Conservation (phyloP, 2,797 vertebrate species). For the Macroramphosus scolopax region DNA sequence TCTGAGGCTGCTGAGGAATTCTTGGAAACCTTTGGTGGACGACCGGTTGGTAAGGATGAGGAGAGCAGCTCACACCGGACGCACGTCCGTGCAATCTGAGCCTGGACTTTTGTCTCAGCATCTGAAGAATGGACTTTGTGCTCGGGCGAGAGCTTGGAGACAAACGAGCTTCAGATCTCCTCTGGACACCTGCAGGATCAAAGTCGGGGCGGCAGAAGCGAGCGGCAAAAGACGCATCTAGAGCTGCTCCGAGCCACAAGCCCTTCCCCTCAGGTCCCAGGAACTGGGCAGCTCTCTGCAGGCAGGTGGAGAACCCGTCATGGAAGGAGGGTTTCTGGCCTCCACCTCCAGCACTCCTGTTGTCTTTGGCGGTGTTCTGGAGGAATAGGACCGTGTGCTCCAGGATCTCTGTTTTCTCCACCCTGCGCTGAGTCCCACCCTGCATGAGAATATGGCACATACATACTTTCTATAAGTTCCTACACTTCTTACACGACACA, state of each 20-base stretch:
- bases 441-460: slow-evolving; percentile 42
- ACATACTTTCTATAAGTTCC: not conserved
- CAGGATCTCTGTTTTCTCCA: slow-evolving; percentile 86
- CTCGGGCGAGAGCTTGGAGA: slow-evolving; percentile 28
- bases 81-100: not conserved
- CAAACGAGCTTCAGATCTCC: not conserved
- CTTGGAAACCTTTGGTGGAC: too few relatives aligned
- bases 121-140: slow-evolving; percentile 39
- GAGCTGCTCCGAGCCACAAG: slow-evolving; percentile 35
- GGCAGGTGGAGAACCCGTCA: slow-evolving; percentile 69
- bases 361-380: slow-evolving; percentile 44
- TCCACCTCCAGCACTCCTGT: slow-evolving; percentile 4
- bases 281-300: slow-evolving; percentile 64
- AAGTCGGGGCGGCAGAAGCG: slow-evolving; percentile 26
- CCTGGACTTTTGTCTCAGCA: slow-evolving; percentile 43
- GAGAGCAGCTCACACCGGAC: not conserved
- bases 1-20: not conserved
- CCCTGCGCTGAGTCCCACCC: slow-evolving; percentile 73
- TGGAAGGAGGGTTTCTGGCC: slow-evolving; percentile 42
- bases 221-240: slow-evolving; percentile 33
- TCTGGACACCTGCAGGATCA: slow-evolving; percentile 4
- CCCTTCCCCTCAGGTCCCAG: slow-evolving; percentile 61
- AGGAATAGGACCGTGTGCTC: slow-evolving; percentile 82
- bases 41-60: slow-evolving; percentile 9
- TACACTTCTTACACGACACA: too few relatives aligned